phyloP scores from a whole-genome alignment of 2,888 invertebrate species.

The Lasioglossum figueresi region DNA sequence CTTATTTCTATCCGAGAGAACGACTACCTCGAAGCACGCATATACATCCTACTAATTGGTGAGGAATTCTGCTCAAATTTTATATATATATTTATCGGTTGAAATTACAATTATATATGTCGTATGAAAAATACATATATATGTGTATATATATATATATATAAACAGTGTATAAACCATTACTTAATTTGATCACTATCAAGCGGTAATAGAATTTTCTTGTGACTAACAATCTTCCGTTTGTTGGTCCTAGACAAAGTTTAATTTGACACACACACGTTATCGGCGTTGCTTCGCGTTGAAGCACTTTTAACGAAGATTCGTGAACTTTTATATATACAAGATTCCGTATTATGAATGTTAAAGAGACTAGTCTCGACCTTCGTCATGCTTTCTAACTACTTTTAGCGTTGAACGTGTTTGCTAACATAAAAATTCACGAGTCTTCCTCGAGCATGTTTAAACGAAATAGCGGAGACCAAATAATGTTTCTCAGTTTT shows the following conservation, averaged over 20 bases:
- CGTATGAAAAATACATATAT: constrained; percentile 80
- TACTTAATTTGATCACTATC: constrained; percentile 60
- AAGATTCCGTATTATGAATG: neutral
- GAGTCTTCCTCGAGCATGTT: constrained; percentile 7
- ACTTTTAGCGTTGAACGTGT: neutral
- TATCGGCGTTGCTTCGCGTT: constrained; percentile 27
- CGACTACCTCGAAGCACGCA: constrained; percentile 16
- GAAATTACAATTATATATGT: constrained; percentile 60
- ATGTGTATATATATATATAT: constrained; percentile 76
- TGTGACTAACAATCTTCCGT: constrained; percentile 47
- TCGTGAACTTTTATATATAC: neutral
- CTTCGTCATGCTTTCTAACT: neutral
- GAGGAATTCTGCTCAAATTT: constrained; percentile 44
- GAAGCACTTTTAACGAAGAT: constrained; percentile 2
- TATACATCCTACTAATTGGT: constrained; percentile 1
- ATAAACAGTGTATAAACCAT: constrained; percentile 73
- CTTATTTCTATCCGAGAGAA: neutral
- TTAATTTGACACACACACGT: constrained; percentile 54
- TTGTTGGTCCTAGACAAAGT: constrained; percentile 70
- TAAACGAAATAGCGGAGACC: neutral
- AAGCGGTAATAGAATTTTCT: constrained; percentile 66
- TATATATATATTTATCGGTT: constrained; percentile 55
- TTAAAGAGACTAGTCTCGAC: neutral
- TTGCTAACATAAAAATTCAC: neutral
- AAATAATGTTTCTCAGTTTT: neutral